Evolutionary conservation across 2,113 vertebrate genomes (phyloP).

Genomic region (Pseudorectes ferrugineus): DNA sequence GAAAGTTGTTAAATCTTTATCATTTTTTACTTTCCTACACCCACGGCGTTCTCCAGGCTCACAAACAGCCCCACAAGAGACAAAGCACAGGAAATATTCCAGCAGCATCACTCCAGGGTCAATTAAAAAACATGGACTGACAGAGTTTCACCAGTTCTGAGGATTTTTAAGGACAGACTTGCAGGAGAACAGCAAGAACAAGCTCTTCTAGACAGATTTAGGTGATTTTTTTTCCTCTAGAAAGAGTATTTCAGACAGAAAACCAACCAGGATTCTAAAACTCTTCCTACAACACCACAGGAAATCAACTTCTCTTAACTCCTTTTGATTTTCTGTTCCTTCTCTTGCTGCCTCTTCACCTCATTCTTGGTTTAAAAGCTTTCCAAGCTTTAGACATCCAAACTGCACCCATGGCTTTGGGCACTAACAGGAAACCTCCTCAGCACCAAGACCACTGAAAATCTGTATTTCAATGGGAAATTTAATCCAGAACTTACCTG

Average conservation of each 20-base stretch:
- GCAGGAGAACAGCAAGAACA: background rate
- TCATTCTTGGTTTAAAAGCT: background rate
- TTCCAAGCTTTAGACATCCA: background rate
- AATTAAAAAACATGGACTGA: background rate
- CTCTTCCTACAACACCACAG: background rate
- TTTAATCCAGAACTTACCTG: background rate
- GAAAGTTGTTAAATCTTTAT: background rate
- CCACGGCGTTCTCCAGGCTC: background rate
- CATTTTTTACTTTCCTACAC: background rate
- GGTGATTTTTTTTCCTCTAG: background rate
- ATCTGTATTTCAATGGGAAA: accelerated
- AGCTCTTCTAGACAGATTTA: background rate
- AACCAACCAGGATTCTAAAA: background rate
- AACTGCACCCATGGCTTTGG: background rate
- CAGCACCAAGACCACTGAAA: background rate
- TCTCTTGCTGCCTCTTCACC: background rate
- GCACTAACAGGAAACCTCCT: accelerated
- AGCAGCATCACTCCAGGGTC: background rate
- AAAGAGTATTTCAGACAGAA: background rate
- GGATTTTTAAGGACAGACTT: background rate
- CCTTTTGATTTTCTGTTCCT: background rate
- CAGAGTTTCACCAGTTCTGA: background rate
- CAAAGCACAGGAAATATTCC: background rate
- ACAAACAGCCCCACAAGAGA: background rate
- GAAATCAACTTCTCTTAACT: background rate